These are phyloP conservation scores for Mesitornis unicolor DNA, from an alignment of 2,113 vertebrate genomes.

Conservation along the genomic window DNA sequence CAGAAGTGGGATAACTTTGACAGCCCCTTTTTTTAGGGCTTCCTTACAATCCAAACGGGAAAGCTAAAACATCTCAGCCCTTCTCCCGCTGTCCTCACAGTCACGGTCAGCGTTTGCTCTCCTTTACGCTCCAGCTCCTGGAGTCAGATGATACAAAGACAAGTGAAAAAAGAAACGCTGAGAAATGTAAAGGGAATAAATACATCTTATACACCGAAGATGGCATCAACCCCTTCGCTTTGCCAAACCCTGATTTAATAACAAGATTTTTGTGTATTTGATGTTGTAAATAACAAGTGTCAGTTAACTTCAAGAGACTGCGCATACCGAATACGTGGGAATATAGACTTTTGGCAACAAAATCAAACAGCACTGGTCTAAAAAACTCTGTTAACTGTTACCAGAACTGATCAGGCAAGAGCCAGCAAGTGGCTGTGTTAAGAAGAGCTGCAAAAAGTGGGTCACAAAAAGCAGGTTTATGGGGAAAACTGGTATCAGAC, in stretches of 20 bases:
- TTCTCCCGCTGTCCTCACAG: not conserved
- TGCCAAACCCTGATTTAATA: not conserved
- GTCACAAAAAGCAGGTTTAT: not conserved
- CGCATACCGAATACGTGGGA: not conserved
- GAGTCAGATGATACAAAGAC: not conserved
- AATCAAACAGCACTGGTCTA: fast-evolving
- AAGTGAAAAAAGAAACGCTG: not conserved
- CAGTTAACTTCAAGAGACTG: not conserved
- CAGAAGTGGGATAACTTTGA: not conserved
- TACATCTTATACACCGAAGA: not conserved
- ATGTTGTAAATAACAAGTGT: not conserved
- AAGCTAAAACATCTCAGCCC: not conserved
- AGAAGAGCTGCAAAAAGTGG: not conserved
- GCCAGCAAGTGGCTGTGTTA: not conserved
- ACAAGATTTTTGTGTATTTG: not conserved
- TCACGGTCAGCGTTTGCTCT: not conserved
- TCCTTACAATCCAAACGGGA: not conserved
- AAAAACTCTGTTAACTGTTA: not conserved
- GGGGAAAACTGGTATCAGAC: not conserved
- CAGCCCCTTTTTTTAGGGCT: not conserved
- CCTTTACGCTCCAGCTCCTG: not conserved
- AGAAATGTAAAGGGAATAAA: not conserved
- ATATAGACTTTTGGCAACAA: not conserved
- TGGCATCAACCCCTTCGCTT: not conserved
- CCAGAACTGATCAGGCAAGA: not conserved